Evolutionary conservation across 2,888 invertebrate species (phyloP), one percentile per base, ranked within the genome.

Genomic region (Euplagia quadripunctaria): DNA sequence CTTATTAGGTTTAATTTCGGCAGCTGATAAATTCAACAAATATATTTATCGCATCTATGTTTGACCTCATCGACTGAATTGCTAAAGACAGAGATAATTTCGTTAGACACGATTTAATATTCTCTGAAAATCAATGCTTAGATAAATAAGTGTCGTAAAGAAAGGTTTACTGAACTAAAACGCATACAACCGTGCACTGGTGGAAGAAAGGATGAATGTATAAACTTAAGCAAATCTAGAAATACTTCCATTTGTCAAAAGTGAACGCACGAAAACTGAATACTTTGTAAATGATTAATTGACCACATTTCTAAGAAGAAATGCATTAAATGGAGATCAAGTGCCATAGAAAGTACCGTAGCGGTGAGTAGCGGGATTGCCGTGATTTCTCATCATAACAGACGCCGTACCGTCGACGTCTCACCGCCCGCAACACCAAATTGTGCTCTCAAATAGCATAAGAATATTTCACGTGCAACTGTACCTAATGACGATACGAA

Each of bases 271-370:
- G 77, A 86, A 82, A 87, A 86, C 79, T 75, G 84, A 86, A 86
- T 82, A 86, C 85, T 84, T 85, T 80, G 83, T 80, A 81, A 89
- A 89, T 93, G 92, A 95, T 94, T 94, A 94, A 95, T 94, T 92
- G 92, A 90, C 89, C 92, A 88, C 91, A 89, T 90, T 90, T 87
- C 90, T 88, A 91, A 93, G 91, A 92, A 92, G 91, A 92, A 93
- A 91, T 91, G 89, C 93, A 94, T 94, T 92, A 94, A 92, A 91
- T 92, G 89, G 90, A 91, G 91, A 92, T 92, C 91, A 91, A 89
- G 88, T 90, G 87, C 91, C 89, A 89, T 90, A 88, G 90, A 92
- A 93, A 95, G 94, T 95, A 95, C 95, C 95, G 95, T 94, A 94
- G 92, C 92, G 84, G 87, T 87, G 91, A 89, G 89, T 94, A 95